Evolutionary conservation across 1,140 invertebrate genomes (phyloP).

Genomic region (Drosophila sturtevanti): DNA sequence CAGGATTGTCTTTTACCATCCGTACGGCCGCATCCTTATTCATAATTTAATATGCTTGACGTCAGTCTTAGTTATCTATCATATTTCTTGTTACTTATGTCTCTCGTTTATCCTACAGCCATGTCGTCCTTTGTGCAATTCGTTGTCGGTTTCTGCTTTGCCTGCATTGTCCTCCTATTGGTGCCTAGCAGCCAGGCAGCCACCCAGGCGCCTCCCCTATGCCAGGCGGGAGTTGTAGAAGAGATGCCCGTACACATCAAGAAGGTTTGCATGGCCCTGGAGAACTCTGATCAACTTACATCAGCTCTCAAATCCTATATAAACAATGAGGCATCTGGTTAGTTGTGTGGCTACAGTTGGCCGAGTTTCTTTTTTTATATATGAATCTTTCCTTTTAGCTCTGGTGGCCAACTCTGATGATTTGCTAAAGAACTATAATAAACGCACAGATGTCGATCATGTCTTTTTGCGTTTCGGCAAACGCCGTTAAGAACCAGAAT

Average conservation of each 20-base stretch:
- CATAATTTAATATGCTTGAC: conserved; percentile 40
- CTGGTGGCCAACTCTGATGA: conserved; percentile 74
- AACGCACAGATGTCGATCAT: conserved; percentile 90
- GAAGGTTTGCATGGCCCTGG: conserved; percentile 78
- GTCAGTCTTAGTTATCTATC: conserved; percentile 23
- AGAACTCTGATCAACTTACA: conserved; percentile 78
- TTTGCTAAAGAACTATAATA: conserved; percentile 83
- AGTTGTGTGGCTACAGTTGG: conserved; percentile 1
- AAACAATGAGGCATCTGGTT: conserved; percentile 80
- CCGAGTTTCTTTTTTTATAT: background rate
- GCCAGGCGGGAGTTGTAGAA: conserved; percentile 73
- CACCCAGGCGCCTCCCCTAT: conserved; percentile 62
- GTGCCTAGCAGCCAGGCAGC: conserved; percentile 43
- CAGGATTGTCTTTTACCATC: conserved; percentile 4
- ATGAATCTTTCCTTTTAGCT: conserved; percentile 44
- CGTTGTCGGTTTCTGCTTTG: conserved; percentile 53
- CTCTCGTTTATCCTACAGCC: conserved; percentile 33
- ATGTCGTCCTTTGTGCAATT: conserved; percentile 76
- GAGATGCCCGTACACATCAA: conserved; percentile 79
- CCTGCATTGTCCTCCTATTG: conserved; percentile 48
- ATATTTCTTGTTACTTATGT: background rate
- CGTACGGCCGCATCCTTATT: conserved; percentile 2
- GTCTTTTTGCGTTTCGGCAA: conserved; percentile 90
- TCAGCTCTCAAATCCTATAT: conserved; percentile 77
- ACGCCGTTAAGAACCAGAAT: conserved; percentile 79